Base-by-base conservation (phyloP, 2,888 invertebrate species). In the Drosophila koepferae region DNA sequence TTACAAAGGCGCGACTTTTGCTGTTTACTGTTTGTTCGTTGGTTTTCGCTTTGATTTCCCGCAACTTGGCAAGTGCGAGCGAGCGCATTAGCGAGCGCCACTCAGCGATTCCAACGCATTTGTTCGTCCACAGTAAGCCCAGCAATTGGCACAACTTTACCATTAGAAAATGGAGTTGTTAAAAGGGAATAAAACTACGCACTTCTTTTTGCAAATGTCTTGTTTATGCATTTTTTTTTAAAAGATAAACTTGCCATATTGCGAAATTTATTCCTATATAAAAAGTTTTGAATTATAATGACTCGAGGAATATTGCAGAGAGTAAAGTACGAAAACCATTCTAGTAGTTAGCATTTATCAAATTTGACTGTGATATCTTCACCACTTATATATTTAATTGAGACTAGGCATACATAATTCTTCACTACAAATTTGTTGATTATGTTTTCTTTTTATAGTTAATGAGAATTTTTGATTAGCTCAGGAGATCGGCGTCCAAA, bases 1-100 rank as follows among this genome's bases (percentile, higher is more conserved):
- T 90, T 82, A 79, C 89, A 86, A 88, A 81, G 83, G 76, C 86
- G 81, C 86, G 86, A 90, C 90, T 86, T 86, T 89, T 88, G 82
- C 81, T 65, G 81, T 88, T 81, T 84, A 62, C 49, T 74, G 71
- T 82, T 79, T 81, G 58, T 72, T 79, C 63, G 56, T 56, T 86
- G 86, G 72, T 86, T 77, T 86, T 59, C 71, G 59, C 72, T 80
- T 74, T 87, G 72, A 76, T 80, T 83, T 67, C 54, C 53, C 72
- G 56, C 71, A 20, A 48, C 18, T 16, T 61, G 55, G 65, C 75
- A 70, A 73, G 76, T 77, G 81, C 63, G 54, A 51, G 48, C 62
- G 72, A 59, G 46, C 48, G 49, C 60, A n/a, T 34, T 38, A 80
- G 72, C 46, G 10, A 80, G 72, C 46, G 6, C 64, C 59, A n/a